phyloP scores from a whole-genome alignment of 2,888 invertebrate species.

The Calameuta idolon region DNA sequence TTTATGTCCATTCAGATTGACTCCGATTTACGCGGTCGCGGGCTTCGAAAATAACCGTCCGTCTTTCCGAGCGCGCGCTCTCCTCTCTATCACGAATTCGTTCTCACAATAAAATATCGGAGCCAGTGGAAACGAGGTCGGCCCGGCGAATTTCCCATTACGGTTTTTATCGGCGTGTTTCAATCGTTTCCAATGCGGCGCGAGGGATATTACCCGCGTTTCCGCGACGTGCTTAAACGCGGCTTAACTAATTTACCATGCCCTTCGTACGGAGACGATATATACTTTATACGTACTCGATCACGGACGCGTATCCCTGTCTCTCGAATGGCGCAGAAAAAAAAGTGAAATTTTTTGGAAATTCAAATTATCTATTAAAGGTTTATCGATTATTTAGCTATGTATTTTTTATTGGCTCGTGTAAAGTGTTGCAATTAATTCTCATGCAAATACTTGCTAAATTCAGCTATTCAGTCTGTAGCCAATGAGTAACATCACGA shows the following conservation, averaged over 20 bases:
- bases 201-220: constrained; percentile 5
- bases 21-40: background rate
- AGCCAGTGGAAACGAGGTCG: background rate
- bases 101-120: constrained; percentile 1
- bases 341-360: rapidly evolving
- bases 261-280: background rate
- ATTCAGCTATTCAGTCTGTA: no score
- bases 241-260: constrained; percentile 1
- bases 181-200: background rate
- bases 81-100: background rate
- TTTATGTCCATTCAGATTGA: background rate
- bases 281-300: background rate
- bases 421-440: background rate
- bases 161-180: background rate
- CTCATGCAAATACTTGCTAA: background rate
- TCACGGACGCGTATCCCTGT: background rate
- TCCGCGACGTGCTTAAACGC: constrained; percentile 1
- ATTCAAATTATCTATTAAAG: background rate
- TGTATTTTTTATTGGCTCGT: background rate
- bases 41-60: background rate
- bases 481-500: no score
- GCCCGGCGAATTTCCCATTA: background rate
- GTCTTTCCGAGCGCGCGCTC: background rate
- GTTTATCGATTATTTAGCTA: background rate
- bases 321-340: background rate